Evolutionary conservation across 1,140 invertebrate genomes (phyloP), one percentile per base, ranked within the genome.

Genomic region (Archegozetes longisetosus): DNA sequence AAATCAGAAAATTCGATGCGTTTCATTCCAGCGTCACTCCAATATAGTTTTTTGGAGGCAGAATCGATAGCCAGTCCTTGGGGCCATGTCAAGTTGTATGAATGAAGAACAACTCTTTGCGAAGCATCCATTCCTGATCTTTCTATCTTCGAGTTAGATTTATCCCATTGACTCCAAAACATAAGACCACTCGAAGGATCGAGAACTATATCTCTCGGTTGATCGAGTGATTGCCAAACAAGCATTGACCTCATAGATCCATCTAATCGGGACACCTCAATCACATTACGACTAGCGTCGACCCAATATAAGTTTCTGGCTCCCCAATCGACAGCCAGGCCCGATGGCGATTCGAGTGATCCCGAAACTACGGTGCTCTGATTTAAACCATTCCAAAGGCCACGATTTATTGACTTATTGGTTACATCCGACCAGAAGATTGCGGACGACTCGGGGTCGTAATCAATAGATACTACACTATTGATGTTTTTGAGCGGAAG

Each of bases 81-180:
- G 0, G 94, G 92, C 91, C 92, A 96, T 32, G 82, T 82, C 1
- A 98, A 76, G 62, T 85, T 82, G 27, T 84, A 82, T 0, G 79
- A 82, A 0, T 97, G 80, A 1, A 98, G 73, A 1, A 84, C 72
- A 32, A 75, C 73, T 13, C 94, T 72, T 24, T 83, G 81, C 0
- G 79, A 82, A 0, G 92, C 93, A 71, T 97, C 93, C 53, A 97
- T 74, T 62, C 71, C 84, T 6, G 88, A 82, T 13, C 89, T 74
- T 71, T 97, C 92, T 55, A 97, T 92, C 71, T 90, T 88, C 0
- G 91, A 88, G 63, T 82, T 80, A 66, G 85, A 82, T 62, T 66
- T 58, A 27, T 26, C 84, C 90, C 93, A 96, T 72, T 98, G 93
- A 0, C 88, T 88, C 93, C 93, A 96, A 74, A 94, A 96, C 77